phyloP scores from a whole-genome alignment of 2,888 invertebrate species.

The Rutpela maculata region DNA sequence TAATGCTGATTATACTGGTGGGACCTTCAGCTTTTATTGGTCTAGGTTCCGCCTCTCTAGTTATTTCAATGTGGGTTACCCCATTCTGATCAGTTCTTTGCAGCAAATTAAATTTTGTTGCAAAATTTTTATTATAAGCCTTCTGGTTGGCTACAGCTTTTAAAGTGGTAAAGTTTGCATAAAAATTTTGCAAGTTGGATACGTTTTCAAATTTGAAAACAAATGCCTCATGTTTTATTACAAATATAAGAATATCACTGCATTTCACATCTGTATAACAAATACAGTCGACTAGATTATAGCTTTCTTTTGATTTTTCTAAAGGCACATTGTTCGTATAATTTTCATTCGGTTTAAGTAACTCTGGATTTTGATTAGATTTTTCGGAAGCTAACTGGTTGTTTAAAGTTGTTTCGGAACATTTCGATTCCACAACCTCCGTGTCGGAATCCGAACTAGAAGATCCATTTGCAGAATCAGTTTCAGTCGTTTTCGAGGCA shows the following conservation, averaged over 20 bases:
- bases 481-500: conserved; percentile 66
- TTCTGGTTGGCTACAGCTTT: conserved; percentile 72
- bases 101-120: conserved; percentile 71
- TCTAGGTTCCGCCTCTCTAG: conserved; percentile 53
- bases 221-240: conserved; percentile 70
- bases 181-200: conserved; percentile 66
- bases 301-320: conserved; percentile 62
- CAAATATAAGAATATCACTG: conserved; percentile 71
- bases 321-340: background rate
- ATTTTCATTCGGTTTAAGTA: background rate
- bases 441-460: conserved; percentile 71
- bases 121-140: conserved; percentile 64
- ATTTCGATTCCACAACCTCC: conserved; percentile 55
- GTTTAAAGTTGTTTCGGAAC: conserved; percentile 17
- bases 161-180: conserved; percentile 71
- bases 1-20: conserved; percentile 71
- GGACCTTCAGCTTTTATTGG: conserved; percentile 47
- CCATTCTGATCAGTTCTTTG: conserved; percentile 75
- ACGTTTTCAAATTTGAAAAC: conserved; percentile 71
- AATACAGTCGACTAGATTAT: conserved; percentile 72
- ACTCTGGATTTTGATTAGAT: background rate
- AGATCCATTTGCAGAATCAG: conserved; percentile 73
- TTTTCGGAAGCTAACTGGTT: conserved; percentile 4
- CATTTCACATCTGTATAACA: conserved; percentile 73
- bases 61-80: conserved; percentile 75